Conservation (phyloP, 2,113 vertebrate species). For the Gallinago undulata region DNA sequence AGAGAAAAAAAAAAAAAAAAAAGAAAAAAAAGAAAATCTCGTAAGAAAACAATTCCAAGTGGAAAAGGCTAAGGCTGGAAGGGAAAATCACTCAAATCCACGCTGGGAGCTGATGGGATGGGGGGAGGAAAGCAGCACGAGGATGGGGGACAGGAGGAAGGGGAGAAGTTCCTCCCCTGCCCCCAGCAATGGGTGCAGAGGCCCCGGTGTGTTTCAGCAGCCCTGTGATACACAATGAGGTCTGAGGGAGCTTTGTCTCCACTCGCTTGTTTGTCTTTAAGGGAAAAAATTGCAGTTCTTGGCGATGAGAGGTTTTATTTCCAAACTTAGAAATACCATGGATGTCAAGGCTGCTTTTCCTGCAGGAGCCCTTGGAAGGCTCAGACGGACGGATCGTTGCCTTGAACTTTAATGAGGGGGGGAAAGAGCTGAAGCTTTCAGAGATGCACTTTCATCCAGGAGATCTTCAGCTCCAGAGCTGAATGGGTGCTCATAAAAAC, state of each 20-base stretch:
- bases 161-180: background rate
- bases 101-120: background rate
- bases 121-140: background rate
- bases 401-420: background rate
- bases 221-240: fast-evolving
- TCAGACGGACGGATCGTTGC: background rate
- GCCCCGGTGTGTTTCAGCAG: background rate
- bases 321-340: background rate
- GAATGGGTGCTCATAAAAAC: background rate
- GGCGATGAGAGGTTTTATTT: background rate
- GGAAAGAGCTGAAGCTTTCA: background rate
- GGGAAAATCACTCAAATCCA: fast-evolving
- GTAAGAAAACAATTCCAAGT: background rate
- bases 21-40: background rate
- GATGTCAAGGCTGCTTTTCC: background rate
- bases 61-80: background rate
- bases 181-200: fast-evolving
- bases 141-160: background rate
- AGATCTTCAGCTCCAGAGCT: background rate
- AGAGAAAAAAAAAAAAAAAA: too few species aligned
- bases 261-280: background rate
- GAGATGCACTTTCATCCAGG: background rate
- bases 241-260: background rate
- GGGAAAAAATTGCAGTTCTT: background rate
- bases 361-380: background rate